Conservation (phyloP, 2,797 vertebrate species). For the Buphagus erythrorhynchus region DNA sequence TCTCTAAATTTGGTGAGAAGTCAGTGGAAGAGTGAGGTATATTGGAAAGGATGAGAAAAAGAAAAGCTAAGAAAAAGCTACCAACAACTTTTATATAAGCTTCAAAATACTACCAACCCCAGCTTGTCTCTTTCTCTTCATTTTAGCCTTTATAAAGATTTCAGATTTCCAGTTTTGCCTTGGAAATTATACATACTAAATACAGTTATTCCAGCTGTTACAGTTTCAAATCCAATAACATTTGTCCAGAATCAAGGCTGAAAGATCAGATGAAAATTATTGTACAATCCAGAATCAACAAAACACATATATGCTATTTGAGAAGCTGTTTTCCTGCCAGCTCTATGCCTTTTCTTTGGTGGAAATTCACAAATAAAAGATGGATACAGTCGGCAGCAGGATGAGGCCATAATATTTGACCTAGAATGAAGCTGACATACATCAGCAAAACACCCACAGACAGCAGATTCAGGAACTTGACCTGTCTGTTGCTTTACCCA, state of each 20-base stretch:
- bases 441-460: conserved; percentile 45
- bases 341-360: not conserved
- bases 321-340: not conserved
- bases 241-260: not conserved
- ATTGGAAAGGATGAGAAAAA: not conserved
- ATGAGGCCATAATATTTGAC: conserved; percentile 3
- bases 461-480: conserved; percentile 56
- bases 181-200: conserved; percentile 3
- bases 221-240: not conserved
- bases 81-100: not conserved
- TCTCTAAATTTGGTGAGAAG: conserved; percentile 4
- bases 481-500: conserved; percentile 35
- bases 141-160: conserved; percentile 17
- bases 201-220: not conserved
- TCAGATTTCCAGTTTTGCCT: conserved; percentile 18
- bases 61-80: not conserved
- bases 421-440: conserved; percentile 5
- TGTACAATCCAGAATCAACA: not conserved
- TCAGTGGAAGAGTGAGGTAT: not conserved
- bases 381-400: not conserved
- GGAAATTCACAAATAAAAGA: conserved; percentile 2
- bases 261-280: not conserved
- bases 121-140: not conserved
- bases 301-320: not conserved
- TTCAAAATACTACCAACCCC: not conserved